Conservation (phyloP, 2,113 vertebrate genomes). For the Callithrix jacchus region DNA sequence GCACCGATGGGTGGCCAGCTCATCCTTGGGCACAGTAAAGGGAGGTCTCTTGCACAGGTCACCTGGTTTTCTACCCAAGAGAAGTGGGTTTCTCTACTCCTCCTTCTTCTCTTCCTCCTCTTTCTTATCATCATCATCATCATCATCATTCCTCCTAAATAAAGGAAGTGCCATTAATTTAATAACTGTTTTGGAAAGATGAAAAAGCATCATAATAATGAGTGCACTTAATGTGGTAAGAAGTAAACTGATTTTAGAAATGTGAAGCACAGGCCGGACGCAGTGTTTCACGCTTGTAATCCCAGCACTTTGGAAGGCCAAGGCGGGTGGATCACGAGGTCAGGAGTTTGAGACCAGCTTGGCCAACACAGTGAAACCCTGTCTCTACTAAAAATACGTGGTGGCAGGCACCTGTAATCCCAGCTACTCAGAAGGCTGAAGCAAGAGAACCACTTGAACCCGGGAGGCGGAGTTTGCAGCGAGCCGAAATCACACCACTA, state of each 20-base stretch:
- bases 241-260: not conserved
- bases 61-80: not conserved
- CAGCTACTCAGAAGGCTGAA: no score
- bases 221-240: not conserved
- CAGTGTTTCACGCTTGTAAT: no score
- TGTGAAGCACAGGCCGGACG: not conserved
- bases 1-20: accelerated
- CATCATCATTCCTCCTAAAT: not conserved
- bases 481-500: no score
- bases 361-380: no score
- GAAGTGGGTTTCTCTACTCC: not conserved
- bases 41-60: not conserved
- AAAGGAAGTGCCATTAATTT: not conserved
- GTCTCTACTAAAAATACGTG: no score
- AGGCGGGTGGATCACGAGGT: no score
- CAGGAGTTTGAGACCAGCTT: no score
- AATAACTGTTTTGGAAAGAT: not conserved
- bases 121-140: not conserved
- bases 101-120: accelerated
- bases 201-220: not conserved
- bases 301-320: no score
- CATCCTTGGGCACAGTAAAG: not conserved
- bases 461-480: no score
- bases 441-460: no score
- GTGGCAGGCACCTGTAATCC: no score